Percentiles rank a stretch among this genome's conserved stretches.
Conservation (phyloP, 2,113 vertebrate genomes). For the Pomatorhinus ruficollis region DNA sequence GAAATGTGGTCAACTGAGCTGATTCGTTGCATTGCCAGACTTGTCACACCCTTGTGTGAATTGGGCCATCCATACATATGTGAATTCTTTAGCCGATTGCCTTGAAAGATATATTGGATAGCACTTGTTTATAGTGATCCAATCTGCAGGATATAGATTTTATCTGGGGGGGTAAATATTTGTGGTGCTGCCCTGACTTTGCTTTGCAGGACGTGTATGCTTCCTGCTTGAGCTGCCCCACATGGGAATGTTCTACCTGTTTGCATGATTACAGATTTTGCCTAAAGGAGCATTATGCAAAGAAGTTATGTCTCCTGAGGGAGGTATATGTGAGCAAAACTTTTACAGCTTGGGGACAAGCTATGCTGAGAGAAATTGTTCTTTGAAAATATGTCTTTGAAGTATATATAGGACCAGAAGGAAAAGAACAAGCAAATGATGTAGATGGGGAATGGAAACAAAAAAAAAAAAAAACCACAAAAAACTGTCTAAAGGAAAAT, state of each 20-base stretch:
- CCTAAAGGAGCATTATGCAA: constrained; percentile 4
- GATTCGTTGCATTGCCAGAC: neutral
- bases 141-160: neutral
- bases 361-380: neutral
- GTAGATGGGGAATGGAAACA: neutral
- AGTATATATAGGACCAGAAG: constrained; percentile 24
- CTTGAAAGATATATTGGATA: neutral
- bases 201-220: neutral
- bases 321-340: constrained; percentile 7
- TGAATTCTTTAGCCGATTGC: neutral
- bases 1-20: neutral
- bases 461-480: neutral
- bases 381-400: constrained; percentile 45
- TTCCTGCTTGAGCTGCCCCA: neutral
- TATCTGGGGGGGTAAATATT: neutral
- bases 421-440: neutral
- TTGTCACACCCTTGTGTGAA: neutral
- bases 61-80: neutral
- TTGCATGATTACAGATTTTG: constrained; percentile 16
- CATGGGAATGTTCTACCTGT: constrained; percentile 19
- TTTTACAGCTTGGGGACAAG: constrained; percentile 1
- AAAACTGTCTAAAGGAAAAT: neutral
- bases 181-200: neutral
- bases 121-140: neutral
- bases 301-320: neutral